Evolutionary conservation across 1,140 invertebrate species (phyloP).

Genomic region (Drosophila ambigua): DNA sequence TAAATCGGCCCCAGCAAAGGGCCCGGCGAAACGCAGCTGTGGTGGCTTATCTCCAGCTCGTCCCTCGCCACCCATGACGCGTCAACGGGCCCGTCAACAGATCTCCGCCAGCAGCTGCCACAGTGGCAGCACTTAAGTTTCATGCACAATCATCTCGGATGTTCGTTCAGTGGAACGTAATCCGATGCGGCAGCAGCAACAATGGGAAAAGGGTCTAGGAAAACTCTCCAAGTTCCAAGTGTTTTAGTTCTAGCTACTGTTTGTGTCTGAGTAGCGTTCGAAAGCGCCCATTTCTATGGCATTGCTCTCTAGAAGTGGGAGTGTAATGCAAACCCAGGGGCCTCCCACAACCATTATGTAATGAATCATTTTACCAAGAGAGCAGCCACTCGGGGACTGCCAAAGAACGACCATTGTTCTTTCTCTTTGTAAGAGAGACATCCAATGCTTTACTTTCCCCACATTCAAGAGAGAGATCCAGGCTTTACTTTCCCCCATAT

Average conservation of each 20-base stretch:
- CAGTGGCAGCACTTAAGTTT: conserved; percentile 18
- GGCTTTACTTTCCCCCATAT: conserved; percentile 9
- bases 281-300: conserved; percentile 11
- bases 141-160: conserved; percentile 12
- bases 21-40: conserved; percentile 13
- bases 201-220: conserved; percentile 33
- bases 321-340: conserved; percentile 21
- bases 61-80: conserved; percentile 69
- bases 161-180: conserved; percentile 27
- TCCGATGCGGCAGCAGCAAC: conserved; percentile 35
- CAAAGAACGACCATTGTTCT: background rate
- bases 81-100: conserved; percentile 69
- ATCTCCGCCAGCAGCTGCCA: conserved; percentile 63
- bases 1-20: conserved; percentile 24
- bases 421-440: too few relatives aligned
- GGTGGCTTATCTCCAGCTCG: conserved; percentile 41
- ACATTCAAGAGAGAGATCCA: too few relatives aligned
- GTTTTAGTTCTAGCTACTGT: conserved; percentile 68
- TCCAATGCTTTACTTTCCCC: too few relatives aligned
- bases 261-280: conserved; percentile 25
- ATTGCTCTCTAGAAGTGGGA: conserved; percentile 8
- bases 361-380: background rate
- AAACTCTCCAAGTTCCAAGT: conserved; percentile 45
- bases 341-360: conserved; percentile 7
- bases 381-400: too few relatives aligned